Base-by-base conservation (phyloP, 2,797 vertebrate genomes). In the Argyrosomus regius region DNA sequence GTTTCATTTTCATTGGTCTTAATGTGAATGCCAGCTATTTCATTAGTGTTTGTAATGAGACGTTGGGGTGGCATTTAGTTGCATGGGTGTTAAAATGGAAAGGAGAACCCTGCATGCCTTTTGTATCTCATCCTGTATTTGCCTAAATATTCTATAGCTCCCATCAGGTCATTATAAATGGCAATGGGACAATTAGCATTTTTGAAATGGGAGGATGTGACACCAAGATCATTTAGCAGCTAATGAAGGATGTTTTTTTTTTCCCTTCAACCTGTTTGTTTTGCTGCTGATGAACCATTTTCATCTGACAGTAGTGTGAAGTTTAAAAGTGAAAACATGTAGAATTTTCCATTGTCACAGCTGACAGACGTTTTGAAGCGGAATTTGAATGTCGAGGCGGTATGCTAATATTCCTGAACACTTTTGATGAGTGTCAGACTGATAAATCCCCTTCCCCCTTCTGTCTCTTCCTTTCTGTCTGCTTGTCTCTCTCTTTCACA, bases 1-100 rank as follows among this genome's bases (percentile, higher is more conserved):
- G 70, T 28, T 67, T 76, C 59, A 83, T 89, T 91, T 89, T 82
- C 76, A 83, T 78, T 90, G 67, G 76, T 80, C 69, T 88, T 81
- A 80, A 77, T 85, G 78, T 84, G 88, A 92, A 91, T 91, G 71
- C 70, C 84, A 89, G 53, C 79, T 52, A 80, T 88, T 93, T 78
- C 75, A 90, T 91, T 89, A 88, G 70, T 52, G 62, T 73, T 74
- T 71, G 59, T 84, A 88, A 88, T 86, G 82, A 91, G 82, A 83
- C 72, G 68, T 84, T 66, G 58, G 63, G 64, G 59, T 91, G 82
- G 80, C 82, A 81, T 88, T 94, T 86, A 77, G 77, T 81, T 81
- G 39, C 60, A 71, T 63, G 58, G 80, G 76, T 89, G 75, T 82
- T 89, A 85, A 82, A 91, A 86, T 88, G 84, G 39, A 84, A 74